Evolutionary conservation across 2,888 invertebrate species (phyloP), one percentile per base, ranked within the genome.

Genomic region (Lydus trimaculatus): DNA sequence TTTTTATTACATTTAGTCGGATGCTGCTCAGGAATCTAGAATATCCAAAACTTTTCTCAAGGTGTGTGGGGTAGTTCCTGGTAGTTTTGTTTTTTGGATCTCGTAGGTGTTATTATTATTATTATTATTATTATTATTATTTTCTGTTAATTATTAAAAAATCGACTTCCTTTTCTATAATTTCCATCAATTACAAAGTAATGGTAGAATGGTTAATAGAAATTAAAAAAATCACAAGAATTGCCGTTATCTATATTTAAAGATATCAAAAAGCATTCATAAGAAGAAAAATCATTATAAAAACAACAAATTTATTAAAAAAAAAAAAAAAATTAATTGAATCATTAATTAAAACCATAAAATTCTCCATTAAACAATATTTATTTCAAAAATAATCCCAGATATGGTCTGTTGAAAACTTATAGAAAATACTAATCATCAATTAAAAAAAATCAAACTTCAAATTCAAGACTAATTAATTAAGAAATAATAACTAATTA

Each of bases 321-420:
- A 11, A 5, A 52, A 23, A 23, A 52, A 52, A 8, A 52, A 25
- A 52, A 52, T 52, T 52, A 52, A 52, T 52, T 52, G 23, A 52
- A 52, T 52, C 52, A 52, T 52, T 52, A 52, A 52, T 52, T 52
- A 52, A 25, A 13, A 52, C 52, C 52, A 52, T 52, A 25, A 52
- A 52, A 52, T 52, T 52, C 52, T 52, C 52, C 52, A 52, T 52
- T 52, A 52, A 52, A 52, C 52, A 52, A 52, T 52, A 52, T 52
- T 52, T 52, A n/a, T n/a, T n/a, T n/a, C n/a, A 23, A 25, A 52
- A 52, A 52, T 5, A 52, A 52, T 52, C 23, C 25, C 23, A 52
- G 52, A 23, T 52, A 52, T 52, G 52, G 25, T 52, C 52, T 52
- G 52, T 25, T 52, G 52, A 4, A 23, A 25, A 52, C n/a, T 25